Evolutionary conservation across 2,888 invertebrate species (phyloP).

Genomic region (Bursaphelenchus okinawaensis): DNA sequence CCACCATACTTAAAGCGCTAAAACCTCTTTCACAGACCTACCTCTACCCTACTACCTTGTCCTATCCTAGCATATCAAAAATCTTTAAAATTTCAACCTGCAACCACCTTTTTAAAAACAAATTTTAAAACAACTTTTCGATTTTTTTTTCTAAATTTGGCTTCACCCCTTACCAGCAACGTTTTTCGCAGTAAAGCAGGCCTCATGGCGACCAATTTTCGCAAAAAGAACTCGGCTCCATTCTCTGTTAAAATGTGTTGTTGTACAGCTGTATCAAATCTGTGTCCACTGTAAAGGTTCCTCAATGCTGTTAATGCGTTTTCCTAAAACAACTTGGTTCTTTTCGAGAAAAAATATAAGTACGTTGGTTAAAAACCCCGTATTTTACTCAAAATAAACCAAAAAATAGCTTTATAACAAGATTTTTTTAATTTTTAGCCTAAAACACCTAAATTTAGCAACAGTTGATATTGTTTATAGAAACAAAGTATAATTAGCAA

Average conservation of each 20-base stretch:
- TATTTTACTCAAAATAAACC: neutral
- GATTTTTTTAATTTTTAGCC: neutral
- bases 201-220: slow-evolving; percentile 36
- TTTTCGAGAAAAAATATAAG: neutral
- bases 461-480: neutral
- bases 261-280: slow-evolving; percentile 32
- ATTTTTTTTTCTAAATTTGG: neutral
- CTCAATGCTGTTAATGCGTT: slow-evolving; percentile 35
- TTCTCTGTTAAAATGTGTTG: slow-evolving; percentile 18
- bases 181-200: slow-evolving; percentile 42
- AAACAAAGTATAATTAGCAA: too few species aligned
- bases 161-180: slow-evolving; percentile 28
- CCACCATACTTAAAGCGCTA: too few species aligned
- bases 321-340: slow-evolving; percentile 31
- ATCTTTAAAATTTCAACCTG: too few species aligned
- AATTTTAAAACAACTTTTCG: too few species aligned
- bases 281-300: slow-evolving; percentile 36
- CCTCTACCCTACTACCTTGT: too few species aligned
- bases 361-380: neutral
- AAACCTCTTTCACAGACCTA: too few species aligned
- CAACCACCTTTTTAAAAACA: too few species aligned
- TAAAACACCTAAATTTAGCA: neutral
- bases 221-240: slow-evolving; percentile 29
- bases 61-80: too few species aligned
- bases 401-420: neutral